Evolutionary conservation across 2,113 vertebrate species (phyloP).

Genomic region (Gnathonemus echidnorhynchus): DNA sequence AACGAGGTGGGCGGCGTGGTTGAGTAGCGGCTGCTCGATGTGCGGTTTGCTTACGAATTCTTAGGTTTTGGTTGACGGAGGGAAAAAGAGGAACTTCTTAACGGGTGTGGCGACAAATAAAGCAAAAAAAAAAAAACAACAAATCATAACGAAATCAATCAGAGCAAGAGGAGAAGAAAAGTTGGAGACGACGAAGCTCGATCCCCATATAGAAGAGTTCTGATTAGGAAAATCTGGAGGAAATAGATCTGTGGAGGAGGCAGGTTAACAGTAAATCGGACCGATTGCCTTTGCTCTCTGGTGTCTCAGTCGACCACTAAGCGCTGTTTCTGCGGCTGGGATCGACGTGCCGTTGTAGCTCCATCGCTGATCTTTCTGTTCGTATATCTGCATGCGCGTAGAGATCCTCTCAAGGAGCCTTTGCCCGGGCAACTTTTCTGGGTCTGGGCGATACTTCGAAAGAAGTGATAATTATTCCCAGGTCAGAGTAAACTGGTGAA

Average conservation of each 20-base stretch:
- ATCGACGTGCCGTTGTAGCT: not conserved
- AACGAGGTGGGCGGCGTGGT: constrained; percentile 9
- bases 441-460: not conserved
- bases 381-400: not conserved
- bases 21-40: constrained; percentile 1
- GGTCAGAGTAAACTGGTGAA: not conserved
- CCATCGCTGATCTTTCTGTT: not conserved
- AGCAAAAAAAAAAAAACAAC: not conserved
- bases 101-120: constrained; percentile 19
- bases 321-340: not conserved
- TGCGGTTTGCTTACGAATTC: constrained; percentile 7
- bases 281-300: not conserved
- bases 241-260: not conserved
- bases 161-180: not conserved
- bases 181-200: not conserved
- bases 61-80: constrained; percentile 9
- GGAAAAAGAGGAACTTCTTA: constrained; percentile 10
- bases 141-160: not conserved
- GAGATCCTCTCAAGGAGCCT: not conserved
- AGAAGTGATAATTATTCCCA: not conserved
- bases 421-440: constrained; percentile 6
- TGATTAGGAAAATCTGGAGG: not conserved
- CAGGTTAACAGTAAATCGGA: not conserved
- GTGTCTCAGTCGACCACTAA: not conserved
- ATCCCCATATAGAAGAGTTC: not conserved